Base-by-base conservation (phyloP, 2,888 invertebrate genomes). In the Mesochorus sp. region DNA sequence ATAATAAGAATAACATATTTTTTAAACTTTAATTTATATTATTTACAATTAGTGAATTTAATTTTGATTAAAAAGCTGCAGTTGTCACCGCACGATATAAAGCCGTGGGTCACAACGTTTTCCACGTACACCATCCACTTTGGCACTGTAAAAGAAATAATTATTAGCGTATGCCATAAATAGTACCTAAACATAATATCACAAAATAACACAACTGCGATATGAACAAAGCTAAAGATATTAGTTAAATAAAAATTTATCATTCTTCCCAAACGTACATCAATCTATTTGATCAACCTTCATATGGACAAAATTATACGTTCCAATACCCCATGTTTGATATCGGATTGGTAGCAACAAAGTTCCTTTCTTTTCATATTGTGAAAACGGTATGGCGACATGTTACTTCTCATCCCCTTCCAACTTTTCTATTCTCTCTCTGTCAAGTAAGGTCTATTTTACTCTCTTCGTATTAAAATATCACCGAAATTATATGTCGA, bases 161-260 rank as follows among this genome's bases (percentile, higher is more conserved):
- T 47, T 44, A 68, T 70, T 70, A 70, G 70, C 26, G 57, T 31
- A 57, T 59, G 47, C 31, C 8, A 44, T 47, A 17, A 44, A 31
- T 17, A 51, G 4, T 31, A 34, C 8, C n/a, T 57, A 44, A 24
- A 6, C 10, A 49, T 24, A 21, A n/a, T 8, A 0, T 24, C 5
- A 49, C 26, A 44, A 19, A 24, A 24, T 34, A 66, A 51, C 24
- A 49, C 24, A 24, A 49, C 49, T 49, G 49, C 49, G 10, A 49
- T 49, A 10, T 1, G 24, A 49, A 6, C 49, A 6, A 49, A 49
- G 21, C n/a, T 3, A 49, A 49, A 49, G n/a, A n/a, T 31, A 31
- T 31, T 31, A 31, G 31, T 10, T 8, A 31, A 31, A 31, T 10
- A 2, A 31, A 31, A 10, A n/a, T 26, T 14, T 3, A 31, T 31